Evolutionary conservation across 2,797 vertebrate genomes (phyloP).

Genomic region (Ctenopoma multispine): DNA sequence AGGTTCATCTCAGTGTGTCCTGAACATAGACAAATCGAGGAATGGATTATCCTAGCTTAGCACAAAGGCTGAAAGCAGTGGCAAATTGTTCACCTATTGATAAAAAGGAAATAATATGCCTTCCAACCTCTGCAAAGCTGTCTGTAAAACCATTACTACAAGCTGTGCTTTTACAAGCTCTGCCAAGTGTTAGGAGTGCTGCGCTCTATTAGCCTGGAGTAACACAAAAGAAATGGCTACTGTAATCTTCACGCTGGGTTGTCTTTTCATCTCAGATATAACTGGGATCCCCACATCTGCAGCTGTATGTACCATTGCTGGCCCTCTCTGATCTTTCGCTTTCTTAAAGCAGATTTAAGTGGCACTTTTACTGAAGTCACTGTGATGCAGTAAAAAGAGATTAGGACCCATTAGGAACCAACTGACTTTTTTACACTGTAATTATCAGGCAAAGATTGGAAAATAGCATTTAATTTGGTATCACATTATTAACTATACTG

Average conservation of each 20-base stretch:
- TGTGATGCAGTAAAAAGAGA: constrained; percentile 18
- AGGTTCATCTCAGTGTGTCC: not conserved
- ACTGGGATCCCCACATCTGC: constrained; percentile 9
- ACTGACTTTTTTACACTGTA: constrained; percentile 16
- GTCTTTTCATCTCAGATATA: constrained; percentile 39
- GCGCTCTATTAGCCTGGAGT: constrained; percentile 29
- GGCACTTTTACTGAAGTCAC: constrained; percentile 23
- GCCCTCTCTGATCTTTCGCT: not conserved
- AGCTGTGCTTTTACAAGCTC: constrained; percentile 18
- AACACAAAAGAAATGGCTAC: constrained; percentile 24
- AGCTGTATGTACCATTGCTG: constrained; percentile 11
- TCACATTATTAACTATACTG: constrained; percentile 19
- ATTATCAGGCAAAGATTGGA: constrained; percentile 25
- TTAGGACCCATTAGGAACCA: constrained; percentile 22
- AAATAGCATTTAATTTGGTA: constrained; percentile 37
- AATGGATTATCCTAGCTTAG: constrained; percentile 18
- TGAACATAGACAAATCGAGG: not conserved
- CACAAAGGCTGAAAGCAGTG: not conserved
- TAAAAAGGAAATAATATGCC: constrained; percentile 4
- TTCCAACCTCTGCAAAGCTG: constrained; percentile 5
- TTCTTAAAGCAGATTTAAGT: not conserved
- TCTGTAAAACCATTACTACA: constrained; percentile 10
- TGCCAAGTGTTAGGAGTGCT: constrained; percentile 23
- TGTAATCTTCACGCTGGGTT: constrained; percentile 28
- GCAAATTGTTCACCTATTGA: not conserved